Conservation (phyloP, 2,888 invertebrate species). For the Aplocera efformata region DNA sequence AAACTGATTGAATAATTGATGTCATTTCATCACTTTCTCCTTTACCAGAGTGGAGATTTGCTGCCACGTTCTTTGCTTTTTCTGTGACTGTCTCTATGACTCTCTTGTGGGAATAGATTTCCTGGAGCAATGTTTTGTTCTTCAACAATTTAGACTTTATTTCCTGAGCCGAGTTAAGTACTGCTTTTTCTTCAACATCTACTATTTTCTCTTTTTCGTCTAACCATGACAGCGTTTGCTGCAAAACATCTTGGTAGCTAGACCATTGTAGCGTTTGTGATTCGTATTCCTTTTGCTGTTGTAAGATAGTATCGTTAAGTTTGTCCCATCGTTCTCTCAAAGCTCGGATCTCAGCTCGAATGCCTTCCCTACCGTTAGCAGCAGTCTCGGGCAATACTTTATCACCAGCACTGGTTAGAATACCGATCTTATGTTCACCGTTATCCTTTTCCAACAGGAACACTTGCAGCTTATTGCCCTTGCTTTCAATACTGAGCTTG, state of each 20-base stretch:
- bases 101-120: conserved; percentile 93
- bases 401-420: conserved; percentile 89
- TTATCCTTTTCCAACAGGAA: conserved; percentile 90
- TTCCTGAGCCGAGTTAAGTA: conserved; percentile 90
- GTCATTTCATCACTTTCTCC: conserved; percentile 83
- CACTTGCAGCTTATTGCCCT: conserved; percentile 85
- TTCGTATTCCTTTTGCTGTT: conserved; percentile 92
- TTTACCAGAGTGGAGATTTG: conserved; percentile 78
- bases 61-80: conserved; percentile 87
- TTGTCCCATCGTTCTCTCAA: conserved; percentile 94
- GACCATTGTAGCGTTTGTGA: conserved; percentile 90
- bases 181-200: conserved; percentile 84
- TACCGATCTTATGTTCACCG: conserved; percentile 88
- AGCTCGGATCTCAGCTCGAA: conserved; percentile 90
- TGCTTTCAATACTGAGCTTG: conserved; percentile 83
- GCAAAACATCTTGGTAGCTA: conserved; percentile 91
- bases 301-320: conserved; percentile 89
- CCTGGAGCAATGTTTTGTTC: conserved; percentile 92
- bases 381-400: conserved; percentile 96
- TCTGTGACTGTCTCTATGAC: conserved; percentile 94
- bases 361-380: conserved; percentile 92
- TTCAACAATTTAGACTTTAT: conserved; percentile 91
- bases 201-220: conserved; percentile 90
- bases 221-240: conserved; percentile 91
- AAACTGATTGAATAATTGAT: conserved; percentile 85